Evolutionary conservation across 2,888 invertebrate species (phyloP).

Genomic region (Caenorhabditis uteleia): DNA sequence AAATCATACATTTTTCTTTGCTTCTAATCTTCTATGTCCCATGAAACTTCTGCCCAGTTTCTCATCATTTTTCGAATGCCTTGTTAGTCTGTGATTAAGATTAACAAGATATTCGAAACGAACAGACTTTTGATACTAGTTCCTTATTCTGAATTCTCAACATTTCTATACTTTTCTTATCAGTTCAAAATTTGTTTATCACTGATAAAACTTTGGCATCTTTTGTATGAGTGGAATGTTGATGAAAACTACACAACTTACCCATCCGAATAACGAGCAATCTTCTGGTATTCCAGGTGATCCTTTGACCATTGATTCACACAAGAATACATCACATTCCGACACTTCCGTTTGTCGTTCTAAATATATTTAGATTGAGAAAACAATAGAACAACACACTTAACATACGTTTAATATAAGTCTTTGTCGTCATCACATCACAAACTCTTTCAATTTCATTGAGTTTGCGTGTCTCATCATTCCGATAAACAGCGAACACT

Average conservation of each 20-base stretch:
- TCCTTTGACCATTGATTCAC: slow-evolving; percentile 60
- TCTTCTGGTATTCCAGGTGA: slow-evolving; percentile 15
- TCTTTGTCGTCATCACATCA: slow-evolving; percentile 85
- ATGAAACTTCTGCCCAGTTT: too few relatives aligned
- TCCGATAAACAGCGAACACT: slow-evolving; percentile 70
- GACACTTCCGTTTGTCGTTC: slow-evolving; percentile 90
- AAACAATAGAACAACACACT: background rate
- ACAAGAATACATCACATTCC: slow-evolving; percentile 87
- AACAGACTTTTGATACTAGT: too few relatives aligned
- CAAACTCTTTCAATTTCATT: slow-evolving; percentile 90
- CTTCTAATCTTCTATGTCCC: too few relatives aligned
- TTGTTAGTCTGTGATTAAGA: too few relatives aligned
- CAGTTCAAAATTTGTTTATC: too few relatives aligned
- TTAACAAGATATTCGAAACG: too few relatives aligned
- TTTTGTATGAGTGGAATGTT: slow-evolving; percentile 8
- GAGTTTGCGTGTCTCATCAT: slow-evolving; percentile 86
- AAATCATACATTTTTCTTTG: too few relatives aligned
- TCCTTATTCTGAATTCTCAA: too few relatives aligned
- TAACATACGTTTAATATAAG: slow-evolving; percentile 73
- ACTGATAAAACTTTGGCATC: too few relatives aligned
- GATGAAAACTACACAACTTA: slow-evolving; percentile 15
- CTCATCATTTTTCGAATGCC: too few relatives aligned
- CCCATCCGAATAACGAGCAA: slow-evolving; percentile 16
- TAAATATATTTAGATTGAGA: slow-evolving; percentile 69
- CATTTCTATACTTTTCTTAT: too few relatives aligned